Base-by-base conservation (phyloP, 2,113 vertebrate species). In the Microcebus griseorufus region DNA sequence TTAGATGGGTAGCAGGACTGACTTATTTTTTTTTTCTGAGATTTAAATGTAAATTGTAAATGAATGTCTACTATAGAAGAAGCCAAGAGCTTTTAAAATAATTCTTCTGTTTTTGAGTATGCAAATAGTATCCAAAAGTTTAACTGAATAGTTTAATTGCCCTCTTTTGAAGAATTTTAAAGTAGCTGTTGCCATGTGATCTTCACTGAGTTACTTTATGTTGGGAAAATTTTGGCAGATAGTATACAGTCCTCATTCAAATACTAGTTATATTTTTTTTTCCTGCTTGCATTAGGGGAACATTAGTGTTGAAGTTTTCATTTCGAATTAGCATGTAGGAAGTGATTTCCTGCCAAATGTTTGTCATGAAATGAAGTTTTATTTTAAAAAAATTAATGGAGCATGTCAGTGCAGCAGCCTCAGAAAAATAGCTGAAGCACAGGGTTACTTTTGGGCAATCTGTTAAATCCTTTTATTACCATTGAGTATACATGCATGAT, bases 91-190 rank as follows among this genome's bases (percentile, higher is more conserved):
- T 96, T 96, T 92, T 96, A 96, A 95, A 96, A 92, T 93, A 93
- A 96, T 97, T 96, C 76, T 87, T 96, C 76, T 95, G 78, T 72
- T 62, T 97, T 97, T 27, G 90, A 73, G 67, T 93, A 34, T 91
- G 70, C 42, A 87, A 94, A 90, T 94, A 9, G 20, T 95, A 32
- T 97, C 51, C 51, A 88, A 53, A 97, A 95, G 42, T 96, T 97
- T 93, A 89, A 75, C 75, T 97, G 62, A 92, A 53, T 98, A 97
- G 81, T 97, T 81, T 96, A 23, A 7, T 75, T 97, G 39, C 82
- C 42, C 79, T 84, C 81, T 96, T 98, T 97, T 97, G 95, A 97
- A 97, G 81, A 96, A 64, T 95, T 97, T 92, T 97, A 93, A 81
- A 51, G 48, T 94, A 94, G 17, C 82, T 96, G 45, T 75, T 78